Evolutionary conservation across 2,888 invertebrate genomes (phyloP), one percentile per base, ranked within the genome.

Genomic region (Anagyrus pseudococci): DNA sequence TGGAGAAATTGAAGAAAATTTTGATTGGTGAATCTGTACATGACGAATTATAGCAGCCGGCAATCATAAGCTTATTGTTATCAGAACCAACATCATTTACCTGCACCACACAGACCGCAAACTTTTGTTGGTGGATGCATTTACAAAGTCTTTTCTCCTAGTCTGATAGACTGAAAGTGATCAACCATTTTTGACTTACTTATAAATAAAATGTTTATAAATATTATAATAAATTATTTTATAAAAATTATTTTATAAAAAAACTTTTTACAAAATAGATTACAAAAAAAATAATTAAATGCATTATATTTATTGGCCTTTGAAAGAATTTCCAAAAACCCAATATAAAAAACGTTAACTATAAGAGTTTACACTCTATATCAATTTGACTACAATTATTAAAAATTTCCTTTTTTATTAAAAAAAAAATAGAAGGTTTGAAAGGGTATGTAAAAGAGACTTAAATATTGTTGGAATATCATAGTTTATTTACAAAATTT

Each of bases 401-500:
- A 37, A n/a, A 25, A 22, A 52, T 10, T 29, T 23, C 4, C 43
- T 23, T 53, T 29, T 48, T 6, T 50, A 29, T 15, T 23, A 40
- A 40, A 54, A 48, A 47, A 43, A 50, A 37, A 37, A 22, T 25
- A 37, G 25, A 44, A 19, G 19, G n/a, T n/a, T n/a, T n/a, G 40
- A 43, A 43, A 44, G 33, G 37, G 20, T 4, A 48, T 2, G 57
- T 22, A 48, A 53, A 58, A 33, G 26, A 40, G 8, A 49, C 43
- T 10, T 13, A 23, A 2, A 29, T 6, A 33, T 43, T 33, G 47
- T 50, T 48, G 19, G 43, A 53, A 62, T 62, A 67, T 49, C 33
- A 49, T 61, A 66, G 20, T 75, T 75, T 73, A 75, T 75, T 75
- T 73, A 74, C 71, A 75, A 74, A 73, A 69, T 61, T 58, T 70